Conservation (phyloP, 2,888 invertebrate genomes). For the Dryobotodes eremita region DNA sequence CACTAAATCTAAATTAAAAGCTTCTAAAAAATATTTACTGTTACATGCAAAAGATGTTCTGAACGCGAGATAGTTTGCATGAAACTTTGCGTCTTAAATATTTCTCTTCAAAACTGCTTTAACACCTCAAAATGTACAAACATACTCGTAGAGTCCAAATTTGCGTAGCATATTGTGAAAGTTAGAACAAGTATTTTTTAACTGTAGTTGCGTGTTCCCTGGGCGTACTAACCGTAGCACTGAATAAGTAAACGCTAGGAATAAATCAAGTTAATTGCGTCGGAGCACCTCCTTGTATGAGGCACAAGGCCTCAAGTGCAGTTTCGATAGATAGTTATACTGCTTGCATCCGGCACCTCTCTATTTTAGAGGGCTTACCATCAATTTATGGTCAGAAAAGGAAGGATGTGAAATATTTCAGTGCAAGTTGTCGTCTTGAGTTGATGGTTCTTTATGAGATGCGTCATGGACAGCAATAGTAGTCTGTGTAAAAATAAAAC, state of each 20-base stretch:
- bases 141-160: conserved; percentile 66
- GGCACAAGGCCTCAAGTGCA: conserved; percentile 81
- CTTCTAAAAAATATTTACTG: conserved; percentile 80
- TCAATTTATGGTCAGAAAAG: conserved; percentile 50
- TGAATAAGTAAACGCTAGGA: conserved; percentile 89
- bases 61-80: conserved; percentile 79
- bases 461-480: not conserved
- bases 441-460: not conserved
- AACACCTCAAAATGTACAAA: conserved; percentile 47
- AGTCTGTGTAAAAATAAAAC: not conserved
- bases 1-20: conserved; percentile 77
- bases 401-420: conserved; percentile 16
- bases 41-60: conserved; percentile 81
- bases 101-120: conserved; percentile 40
- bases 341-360: conserved; percentile 76
- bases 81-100: conserved; percentile 57
- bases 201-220: conserved; percentile 68
- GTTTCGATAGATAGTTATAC: conserved; percentile 80
- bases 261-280: conserved; percentile 91
- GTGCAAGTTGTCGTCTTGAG: not conserved
- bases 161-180: conserved; percentile 54
- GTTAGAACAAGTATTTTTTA: conserved; percentile 69
- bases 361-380: conserved; percentile 69
- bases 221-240: conserved; percentile 85
- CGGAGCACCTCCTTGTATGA: conserved; percentile 88